phyloP scores from a whole-genome alignment of 2,113 vertebrate species.

The Xiphophorus maculatus region DNA sequence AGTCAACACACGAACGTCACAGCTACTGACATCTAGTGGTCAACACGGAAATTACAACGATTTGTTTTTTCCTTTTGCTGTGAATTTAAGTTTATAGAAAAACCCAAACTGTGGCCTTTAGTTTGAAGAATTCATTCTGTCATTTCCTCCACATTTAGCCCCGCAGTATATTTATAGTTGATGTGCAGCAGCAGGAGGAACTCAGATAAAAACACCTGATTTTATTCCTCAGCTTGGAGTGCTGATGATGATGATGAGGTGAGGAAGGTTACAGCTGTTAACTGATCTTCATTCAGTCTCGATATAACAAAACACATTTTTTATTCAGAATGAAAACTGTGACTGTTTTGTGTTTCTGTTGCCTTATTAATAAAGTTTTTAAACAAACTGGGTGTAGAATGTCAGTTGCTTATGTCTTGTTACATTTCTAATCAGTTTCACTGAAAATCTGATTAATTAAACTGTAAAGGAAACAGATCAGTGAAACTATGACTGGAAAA shows the following conservation, averaged over 20 bases:
- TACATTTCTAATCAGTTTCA: background rate
- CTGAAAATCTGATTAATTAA: too few relatives aligned
- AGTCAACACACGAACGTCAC: too few relatives aligned
- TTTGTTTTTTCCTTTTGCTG: too few relatives aligned
- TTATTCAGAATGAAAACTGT: background rate
- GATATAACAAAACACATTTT: background rate
- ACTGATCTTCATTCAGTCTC: background rate
- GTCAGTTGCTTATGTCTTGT: too few relatives aligned
- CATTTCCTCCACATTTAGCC: background rate
- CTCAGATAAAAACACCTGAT: background rate
- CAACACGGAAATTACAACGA: background rate
- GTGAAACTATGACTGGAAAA: too few relatives aligned
- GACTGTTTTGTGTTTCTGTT: slow-evolving; percentile 33
- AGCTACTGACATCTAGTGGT: background rate
- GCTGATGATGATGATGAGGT: background rate
- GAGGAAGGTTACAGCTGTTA: background rate
- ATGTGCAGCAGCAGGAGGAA: background rate
- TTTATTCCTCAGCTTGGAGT: background rate
- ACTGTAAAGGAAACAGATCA: too few relatives aligned
- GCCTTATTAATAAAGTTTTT: slow-evolving; percentile 75
- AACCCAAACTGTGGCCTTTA: background rate
- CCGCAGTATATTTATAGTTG: too few relatives aligned
- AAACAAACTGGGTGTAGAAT: slow-evolving; percentile 8
- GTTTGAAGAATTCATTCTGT: background rate
- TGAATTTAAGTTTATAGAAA: background rate